Evolutionary conservation across 2,888 invertebrate species (phyloP), one percentile per base, ranked within the genome.

Genomic region (Pecten maximus): DNA sequence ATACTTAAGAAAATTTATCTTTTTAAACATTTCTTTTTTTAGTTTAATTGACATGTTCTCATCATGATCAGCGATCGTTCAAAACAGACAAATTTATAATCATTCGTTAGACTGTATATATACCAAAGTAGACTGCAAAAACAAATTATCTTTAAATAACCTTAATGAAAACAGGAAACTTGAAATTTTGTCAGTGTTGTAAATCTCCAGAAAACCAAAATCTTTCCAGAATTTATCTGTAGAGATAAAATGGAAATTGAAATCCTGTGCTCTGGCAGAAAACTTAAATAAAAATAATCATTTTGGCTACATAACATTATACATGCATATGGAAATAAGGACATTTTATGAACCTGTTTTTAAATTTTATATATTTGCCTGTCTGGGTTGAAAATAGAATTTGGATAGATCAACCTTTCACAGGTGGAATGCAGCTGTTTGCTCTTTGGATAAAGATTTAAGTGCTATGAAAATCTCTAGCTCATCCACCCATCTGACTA

Each of bases 151-250:
- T 54, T 2, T 19, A 23, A 1, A 6, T 54, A 23, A n/a, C 54
- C n/a, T 74, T 74, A 74, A 74, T 74, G 28, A 74, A 74, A 74
- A 74, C n/a, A 60, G 23, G n/a, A 60, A 60, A 74, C 74, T 74
- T 28, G 74, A 74, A 35, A 35, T 74, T 60, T 74, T 74, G 35
- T 74, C 74, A 74, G 28, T 35, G 35, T 74, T 74, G 4, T 74
- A 74, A 8, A 74, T 74, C 35, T 74, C 6, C 74, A 74, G 35
- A 28, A 74, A 28, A 74, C 35, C 35, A 35, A 74, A 28, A 74
- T 74, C 74, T 74, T 74, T 74, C 28, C 74, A 74, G 35, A 74
- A 74, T 74, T 74, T 74, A 74, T 74, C 74, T 74, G 10, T 10
- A 74, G 0, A 74, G 74, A 74, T 74, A 74, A 74, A 28, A 74